Conservation (phyloP, 1,140 invertebrate species). For the Drosophila nasuta region DNA sequence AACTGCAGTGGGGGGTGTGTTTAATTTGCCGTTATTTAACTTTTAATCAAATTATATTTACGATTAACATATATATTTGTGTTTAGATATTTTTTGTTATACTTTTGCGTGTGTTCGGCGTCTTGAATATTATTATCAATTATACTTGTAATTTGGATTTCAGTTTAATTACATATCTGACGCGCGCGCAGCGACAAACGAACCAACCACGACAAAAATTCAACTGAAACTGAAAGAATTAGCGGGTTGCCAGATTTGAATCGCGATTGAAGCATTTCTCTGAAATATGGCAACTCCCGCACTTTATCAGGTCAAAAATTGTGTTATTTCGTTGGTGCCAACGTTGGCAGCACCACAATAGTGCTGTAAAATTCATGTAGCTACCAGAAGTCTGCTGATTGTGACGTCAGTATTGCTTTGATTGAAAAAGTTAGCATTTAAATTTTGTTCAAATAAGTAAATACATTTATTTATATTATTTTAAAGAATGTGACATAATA, state of each 20-base stretch:
- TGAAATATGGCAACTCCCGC: slow-evolving; percentile 16
- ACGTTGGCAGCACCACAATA: slow-evolving; percentile 8
- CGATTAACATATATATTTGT: slow-evolving; percentile 14
- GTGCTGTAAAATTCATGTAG: neutral
- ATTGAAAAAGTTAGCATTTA: neutral
- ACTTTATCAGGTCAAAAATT: neutral
- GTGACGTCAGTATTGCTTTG: slow-evolving; percentile 22
- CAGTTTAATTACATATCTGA: slow-evolving; percentile 49
- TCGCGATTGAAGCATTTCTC: slow-evolving; percentile 24
- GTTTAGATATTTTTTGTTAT: neutral
- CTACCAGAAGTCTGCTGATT: neutral
- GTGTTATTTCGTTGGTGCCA: neutral
- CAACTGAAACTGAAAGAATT: slow-evolving; percentile 52
- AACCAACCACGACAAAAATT: slow-evolving; percentile 55
- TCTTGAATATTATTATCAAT: slow-evolving; percentile 61
- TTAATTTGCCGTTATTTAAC: slow-evolving; percentile 51
- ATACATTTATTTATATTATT: too few species aligned
- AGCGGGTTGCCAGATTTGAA: slow-evolving; percentile 48
- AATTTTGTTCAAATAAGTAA: neutral
- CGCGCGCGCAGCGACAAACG: slow-evolving; percentile 50
- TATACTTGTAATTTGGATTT: slow-evolving; percentile 46
- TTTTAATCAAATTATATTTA: slow-evolving; percentile 17
- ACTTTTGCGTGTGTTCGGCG: slow-evolving; percentile 76
- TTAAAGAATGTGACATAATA: too few species aligned
- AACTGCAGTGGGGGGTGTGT: slow-evolving; percentile 23